These are phyloP conservation scores for Nipponia nippon DNA, from an alignment of 2,113 vertebrate genomes.

Conservation along the genomic window DNA sequence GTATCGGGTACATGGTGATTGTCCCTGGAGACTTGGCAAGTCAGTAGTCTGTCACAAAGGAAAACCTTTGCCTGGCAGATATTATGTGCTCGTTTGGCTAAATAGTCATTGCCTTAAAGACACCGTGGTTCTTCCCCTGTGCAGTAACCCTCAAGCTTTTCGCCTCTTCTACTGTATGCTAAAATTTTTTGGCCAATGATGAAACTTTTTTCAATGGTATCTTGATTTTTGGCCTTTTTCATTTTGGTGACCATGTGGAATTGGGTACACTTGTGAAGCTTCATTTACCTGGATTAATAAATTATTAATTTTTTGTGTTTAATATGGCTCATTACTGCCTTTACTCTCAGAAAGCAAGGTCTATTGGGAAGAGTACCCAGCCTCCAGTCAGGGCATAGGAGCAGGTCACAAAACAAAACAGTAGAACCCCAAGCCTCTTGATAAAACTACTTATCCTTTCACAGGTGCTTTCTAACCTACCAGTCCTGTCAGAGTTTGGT, in stretches of 20 bases:
- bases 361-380: background rate
- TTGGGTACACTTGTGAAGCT: background rate
- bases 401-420: background rate
- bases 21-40: background rate
- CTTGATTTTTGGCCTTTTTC: background rate
- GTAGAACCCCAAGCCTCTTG: background rate
- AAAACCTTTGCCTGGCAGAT: background rate
- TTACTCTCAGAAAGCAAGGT: background rate
- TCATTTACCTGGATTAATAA: background rate
- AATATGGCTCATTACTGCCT: background rate
- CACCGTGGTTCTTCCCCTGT: background rate
- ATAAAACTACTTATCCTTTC: conserved; percentile 8
- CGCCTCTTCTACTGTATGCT: background rate
- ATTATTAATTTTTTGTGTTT: background rate
- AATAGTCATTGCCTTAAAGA: background rate
- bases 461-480: conserved; percentile 94
- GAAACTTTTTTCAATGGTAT: background rate
- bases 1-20: background rate
- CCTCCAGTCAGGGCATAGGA: background rate
- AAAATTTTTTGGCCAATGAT: background rate
- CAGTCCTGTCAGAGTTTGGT: conserved; percentile 93
- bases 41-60: background rate
- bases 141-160: background rate
- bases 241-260: background rate
- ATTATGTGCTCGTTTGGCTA: background rate